phyloP scores from a whole-genome alignment of 1,140 invertebrate genomes.

The Pseudomyrmex gracilis region DNA sequence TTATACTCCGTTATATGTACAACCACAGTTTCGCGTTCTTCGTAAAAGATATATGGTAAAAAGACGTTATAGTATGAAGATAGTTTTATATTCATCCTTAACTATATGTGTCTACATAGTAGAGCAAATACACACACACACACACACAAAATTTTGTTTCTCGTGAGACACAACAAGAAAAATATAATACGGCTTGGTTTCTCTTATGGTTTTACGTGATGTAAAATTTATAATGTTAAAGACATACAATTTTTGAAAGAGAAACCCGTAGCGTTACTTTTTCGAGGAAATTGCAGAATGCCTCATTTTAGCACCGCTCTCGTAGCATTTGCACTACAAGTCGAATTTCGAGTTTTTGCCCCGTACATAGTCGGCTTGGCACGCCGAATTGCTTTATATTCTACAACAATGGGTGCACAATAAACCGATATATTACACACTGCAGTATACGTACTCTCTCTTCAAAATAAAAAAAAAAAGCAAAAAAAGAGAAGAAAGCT shows the following conservation, averaged over 20 bases:
- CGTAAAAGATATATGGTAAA: background rate
- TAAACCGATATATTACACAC: constrained; percentile 57
- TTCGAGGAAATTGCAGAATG: constrained; percentile 8
- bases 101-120: no score
- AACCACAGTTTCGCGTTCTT: no score
- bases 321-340: constrained; percentile 33
- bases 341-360: constrained; percentile 51
- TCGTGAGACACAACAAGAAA: no score
- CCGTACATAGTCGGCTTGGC: constrained; percentile 6
- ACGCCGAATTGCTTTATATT: constrained; percentile 50
- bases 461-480: constrained; percentile 19
- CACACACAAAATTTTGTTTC: background rate
- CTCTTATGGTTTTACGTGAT: background rate
- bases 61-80: background rate
- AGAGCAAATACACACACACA: no score
- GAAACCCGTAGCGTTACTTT: background rate
- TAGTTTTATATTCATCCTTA: background rate
- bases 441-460: constrained; percentile 33
- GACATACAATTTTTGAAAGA: constrained; percentile 3
- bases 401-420: constrained; percentile 57
- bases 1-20: background rate
- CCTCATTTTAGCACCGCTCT: constrained; percentile 13
- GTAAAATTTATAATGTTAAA: constrained; percentile 29
- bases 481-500: background rate
- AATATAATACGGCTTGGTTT: background rate